A percentile compares a stretch with the other conserved stretches of the same genome.
Evolutionary conservation across 2,113 vertebrate species (phyloP).

Genomic region (Promerops cafer): DNA sequence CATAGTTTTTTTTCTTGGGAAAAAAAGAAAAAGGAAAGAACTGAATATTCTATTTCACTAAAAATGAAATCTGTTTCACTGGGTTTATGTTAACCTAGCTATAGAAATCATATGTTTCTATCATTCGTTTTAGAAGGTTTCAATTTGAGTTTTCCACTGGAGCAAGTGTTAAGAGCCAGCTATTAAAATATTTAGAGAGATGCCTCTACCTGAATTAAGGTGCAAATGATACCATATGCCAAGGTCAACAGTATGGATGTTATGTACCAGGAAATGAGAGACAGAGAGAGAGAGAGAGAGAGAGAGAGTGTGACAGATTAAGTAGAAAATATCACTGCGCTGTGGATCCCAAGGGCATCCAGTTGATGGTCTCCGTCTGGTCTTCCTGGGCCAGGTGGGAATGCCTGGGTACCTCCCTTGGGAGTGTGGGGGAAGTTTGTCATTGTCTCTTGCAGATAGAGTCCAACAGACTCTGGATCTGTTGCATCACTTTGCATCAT

Average conservation of each 20-base stretch:
- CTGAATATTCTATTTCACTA: background rate
- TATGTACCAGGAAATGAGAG: background rate
- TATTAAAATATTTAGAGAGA: background rate
- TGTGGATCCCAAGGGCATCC: background rate
- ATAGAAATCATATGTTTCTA: background rate
- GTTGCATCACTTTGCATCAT: background rate
- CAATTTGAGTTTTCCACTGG: background rate
- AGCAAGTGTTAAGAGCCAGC: background rate
- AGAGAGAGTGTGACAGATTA: background rate
- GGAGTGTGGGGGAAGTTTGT: background rate
- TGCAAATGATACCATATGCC: background rate
- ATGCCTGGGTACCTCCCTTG: background rate
- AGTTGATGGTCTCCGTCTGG: background rate
- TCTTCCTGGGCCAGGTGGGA: background rate
- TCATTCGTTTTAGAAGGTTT: background rate
- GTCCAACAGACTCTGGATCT: background rate
- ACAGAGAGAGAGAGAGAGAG: background rate
- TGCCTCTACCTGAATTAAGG: background rate
- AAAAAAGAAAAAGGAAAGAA: background rate
- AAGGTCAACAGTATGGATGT: background rate
- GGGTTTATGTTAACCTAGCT: background rate
- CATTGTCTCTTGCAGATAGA: background rate
- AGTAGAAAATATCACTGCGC: accelerated
- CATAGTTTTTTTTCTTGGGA: accelerated
- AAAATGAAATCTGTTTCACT: background rate